Base-by-base conservation (phyloP, 2,797 vertebrate species). In the Siniperca scherzeri region DNA sequence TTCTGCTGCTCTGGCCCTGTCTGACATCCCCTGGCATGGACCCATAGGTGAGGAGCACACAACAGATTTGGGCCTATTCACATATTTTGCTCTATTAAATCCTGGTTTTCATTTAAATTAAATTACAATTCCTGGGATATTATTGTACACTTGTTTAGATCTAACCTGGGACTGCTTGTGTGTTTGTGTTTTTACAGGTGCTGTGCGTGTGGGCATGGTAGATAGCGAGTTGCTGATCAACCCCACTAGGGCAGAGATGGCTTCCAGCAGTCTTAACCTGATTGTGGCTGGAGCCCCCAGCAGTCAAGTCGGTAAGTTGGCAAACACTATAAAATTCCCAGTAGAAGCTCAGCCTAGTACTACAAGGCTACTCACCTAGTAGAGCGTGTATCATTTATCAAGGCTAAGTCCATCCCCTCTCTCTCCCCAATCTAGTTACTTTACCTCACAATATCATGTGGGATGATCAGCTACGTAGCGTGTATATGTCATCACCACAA, bases 11-110 rank as follows among this genome's bases (percentile, higher is more conserved):
- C 96, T 99, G 71, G 94, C 98, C 0, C 90, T 99, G 73, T 99
- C 99, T 74, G 98, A 99, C 91, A 99, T 99, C 92, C 99, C 99
- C 10, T 99, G 99, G 99, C 94, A 98, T 70, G 99, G 98, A 83
- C 98, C 98, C 56, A 88, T 99, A 80, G 98, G 99, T 99, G 90
- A 95, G 96, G 80, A 86, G 71, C n/a, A 8, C 14, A 11, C 27
- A 59, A 21, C 46, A 21, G 2, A 44, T 53, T 60, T 40, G 42
- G 1, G 1, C 27, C 16, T n/a, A 12, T 75, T 70, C 5, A n/a
- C 21, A 76, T 1, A 19, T 38, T 80, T 52, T 42, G 4, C 22
- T 59, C 42, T 56, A 33, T 6, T 74, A n/a, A 60, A 64, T 1
- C 0, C 17, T 56, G 6, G 8, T 64, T 70, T 73, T 67, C 1